Conservation (phyloP, 2,113 vertebrate species). For the Amphiprion percula region DNA sequence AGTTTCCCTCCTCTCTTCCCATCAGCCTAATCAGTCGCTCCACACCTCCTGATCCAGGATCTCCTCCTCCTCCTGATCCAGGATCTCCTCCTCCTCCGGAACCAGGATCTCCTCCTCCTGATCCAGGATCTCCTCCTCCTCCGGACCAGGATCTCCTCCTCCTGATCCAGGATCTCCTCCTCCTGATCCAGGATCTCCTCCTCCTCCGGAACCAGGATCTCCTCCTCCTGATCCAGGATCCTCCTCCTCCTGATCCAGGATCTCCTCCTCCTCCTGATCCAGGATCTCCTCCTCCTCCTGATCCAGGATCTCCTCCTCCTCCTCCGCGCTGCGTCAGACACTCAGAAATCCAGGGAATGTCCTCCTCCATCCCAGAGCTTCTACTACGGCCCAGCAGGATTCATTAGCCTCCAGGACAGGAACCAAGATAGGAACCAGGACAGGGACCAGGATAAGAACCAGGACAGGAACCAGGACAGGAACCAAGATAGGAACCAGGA, state of each 20-base stretch:
- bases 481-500: too few relatives aligned
- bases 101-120: too few relatives aligned
- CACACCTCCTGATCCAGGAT: slow-evolving; percentile 58
- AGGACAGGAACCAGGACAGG: too few relatives aligned
- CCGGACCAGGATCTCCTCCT: too few relatives aligned
- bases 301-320: slow-evolving; percentile 17
- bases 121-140: slow-evolving; percentile 17
- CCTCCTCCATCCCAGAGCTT: slow-evolving; percentile 39
- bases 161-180: too few relatives aligned
- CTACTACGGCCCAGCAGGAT: slow-evolving; percentile 34
- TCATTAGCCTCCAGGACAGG: slow-evolving; percentile 58
- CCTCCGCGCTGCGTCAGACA: slow-evolving; percentile 61
- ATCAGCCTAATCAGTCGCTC: slow-evolving; percentile 57
- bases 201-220: too few relatives aligned
- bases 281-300: too few relatives aligned
- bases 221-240: too few relatives aligned
- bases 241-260: too few relatives aligned
- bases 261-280: slow-evolving; percentile 44
- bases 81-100: not conserved
- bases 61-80: slow-evolving; percentile 16
- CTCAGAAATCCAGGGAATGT: slow-evolving; percentile 81
- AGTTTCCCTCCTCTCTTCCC: slow-evolving; percentile 35
- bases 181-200: too few relatives aligned
- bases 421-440: slow-evolving; percentile 16
- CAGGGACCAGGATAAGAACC: too few relatives aligned